A percentile compares a stretch with the other conserved stretches of the same genome.
These are phyloP conservation scores for Vidua chalybeata DNA, from an alignment of 2,113 vertebrate species.

Conservation along the genomic window DNA sequence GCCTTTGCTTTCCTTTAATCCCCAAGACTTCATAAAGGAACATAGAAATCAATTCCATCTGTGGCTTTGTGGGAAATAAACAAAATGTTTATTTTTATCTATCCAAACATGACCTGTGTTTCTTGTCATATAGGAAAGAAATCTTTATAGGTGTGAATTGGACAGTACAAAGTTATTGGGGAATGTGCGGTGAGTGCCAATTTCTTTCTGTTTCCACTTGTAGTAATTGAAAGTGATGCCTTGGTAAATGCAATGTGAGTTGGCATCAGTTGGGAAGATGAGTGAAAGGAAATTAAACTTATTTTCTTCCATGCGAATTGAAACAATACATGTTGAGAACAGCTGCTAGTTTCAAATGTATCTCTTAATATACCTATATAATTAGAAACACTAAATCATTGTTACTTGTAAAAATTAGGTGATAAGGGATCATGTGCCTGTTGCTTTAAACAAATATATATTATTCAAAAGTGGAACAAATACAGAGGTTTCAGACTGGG, in stretches of 20 bases:
- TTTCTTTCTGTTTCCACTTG: neutral
- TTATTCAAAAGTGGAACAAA: neutral
- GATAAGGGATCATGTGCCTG: neutral
- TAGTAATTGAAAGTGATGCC: neutral
- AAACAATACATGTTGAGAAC: neutral
- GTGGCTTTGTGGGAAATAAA: neutral
- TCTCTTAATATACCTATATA: neutral
- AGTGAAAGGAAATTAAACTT: neutral
- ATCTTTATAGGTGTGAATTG: neutral
- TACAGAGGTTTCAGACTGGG: neutral
- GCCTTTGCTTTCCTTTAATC: neutral
- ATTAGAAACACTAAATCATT: neutral
- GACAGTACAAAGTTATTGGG: neutral
- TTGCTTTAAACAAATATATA: neutral
- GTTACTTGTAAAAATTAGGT: neutral
- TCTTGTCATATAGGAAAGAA: neutral
- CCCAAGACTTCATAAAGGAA: neutral
- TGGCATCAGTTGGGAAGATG: neutral
- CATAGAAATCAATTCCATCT: neutral
- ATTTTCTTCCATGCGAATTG: neutral
- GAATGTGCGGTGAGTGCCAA: neutral
- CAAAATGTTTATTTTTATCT: neutral
- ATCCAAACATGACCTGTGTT: neutral
- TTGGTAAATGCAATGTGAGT: neutral
- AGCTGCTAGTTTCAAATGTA: neutral